phyloP scores from a whole-genome alignment of 1,140 invertebrate genomes.

The Drosophila sturtevanti region DNA sequence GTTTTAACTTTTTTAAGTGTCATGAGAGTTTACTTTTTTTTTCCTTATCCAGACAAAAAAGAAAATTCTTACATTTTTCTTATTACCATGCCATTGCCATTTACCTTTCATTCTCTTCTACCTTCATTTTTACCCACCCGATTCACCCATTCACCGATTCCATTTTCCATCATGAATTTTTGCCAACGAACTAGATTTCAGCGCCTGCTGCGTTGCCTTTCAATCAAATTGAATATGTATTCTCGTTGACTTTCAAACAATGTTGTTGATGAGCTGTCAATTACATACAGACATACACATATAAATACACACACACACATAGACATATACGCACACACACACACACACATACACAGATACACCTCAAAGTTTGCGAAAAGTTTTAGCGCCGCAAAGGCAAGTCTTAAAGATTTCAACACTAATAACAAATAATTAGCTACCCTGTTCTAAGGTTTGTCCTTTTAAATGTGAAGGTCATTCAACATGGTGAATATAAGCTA shows the following conservation, averaged over 20 bases:
- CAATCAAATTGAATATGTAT: conserved; percentile 65
- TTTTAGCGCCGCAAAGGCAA: conserved; percentile 38
- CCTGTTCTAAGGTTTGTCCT: conserved; percentile 53
- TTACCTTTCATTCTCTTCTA: neutral
- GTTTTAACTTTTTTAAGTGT: neutral
- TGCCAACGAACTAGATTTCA: conserved; percentile 24
- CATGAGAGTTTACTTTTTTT: neutral
- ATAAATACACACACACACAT: neutral
- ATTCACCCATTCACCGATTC: neutral
- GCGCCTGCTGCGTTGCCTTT: conserved; percentile 68
- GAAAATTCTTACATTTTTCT: neutral
- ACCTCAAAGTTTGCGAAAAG: conserved; percentile 34
- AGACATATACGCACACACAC: conserved; percentile 16
- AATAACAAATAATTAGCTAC: conserved; percentile 78
- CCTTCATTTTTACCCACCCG: neutral
- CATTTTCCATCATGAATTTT: neutral
- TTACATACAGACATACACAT: conserved; percentile 49
- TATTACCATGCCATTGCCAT: neutral
- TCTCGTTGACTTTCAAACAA: conserved; percentile 58
- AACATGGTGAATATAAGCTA: conserved; percentile 9
- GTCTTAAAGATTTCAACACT: conserved; percentile 76
- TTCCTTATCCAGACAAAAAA: neutral
- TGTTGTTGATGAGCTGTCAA: conserved; percentile 77
- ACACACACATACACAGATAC: conserved; percentile 8
- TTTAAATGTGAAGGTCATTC: conserved; percentile 45